Evolutionary conservation across 2,113 vertebrate species (phyloP), one percentile per base, ranked within the genome.

Genomic region (Mirza zaza): DNA sequence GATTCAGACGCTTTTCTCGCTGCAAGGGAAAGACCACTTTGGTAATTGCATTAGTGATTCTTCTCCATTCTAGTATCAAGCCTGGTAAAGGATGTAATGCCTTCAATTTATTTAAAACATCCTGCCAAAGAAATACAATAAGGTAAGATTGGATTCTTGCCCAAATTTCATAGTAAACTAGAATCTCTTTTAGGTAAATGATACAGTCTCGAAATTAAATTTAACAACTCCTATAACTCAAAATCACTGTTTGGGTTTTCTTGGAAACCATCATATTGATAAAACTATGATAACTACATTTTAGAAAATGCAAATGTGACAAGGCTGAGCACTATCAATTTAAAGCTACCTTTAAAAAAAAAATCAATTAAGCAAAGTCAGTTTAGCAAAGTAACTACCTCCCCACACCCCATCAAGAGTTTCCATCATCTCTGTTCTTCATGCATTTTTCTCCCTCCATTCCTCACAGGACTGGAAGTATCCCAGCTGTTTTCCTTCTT

Each of bases 1-100:
- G 94, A 97, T 99, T 99, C 93, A 99, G 97, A 63, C 85, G 91
- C 55, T 99, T 99, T 98, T 99, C 99, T 96, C 99, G 98, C 98
- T 99, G 99, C 82, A 99, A 98, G 9, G 99, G 99, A 98, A 99
- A 99, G 81, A 99, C 98, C 97, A 99, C 99, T 98, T 99, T 99
- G 75, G 99, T 99, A 98, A 99, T 98, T 79, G 99, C 99, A 2
- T 99, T 99, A 42, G 99, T 99, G 97, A 99, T 99, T 97, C 99
- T 99, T 97, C 99, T 99, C 99, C 99, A 99, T 94, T 99, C 99
- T 89, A 99, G 71, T 97, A 99, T 99, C 87, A 99, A 98, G 32
- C 99, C 99, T 29, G 99, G 99, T 97, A 99, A 98, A 0, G 99
- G 99, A 97, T 99, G 99, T 52, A 99, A 97, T 2, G 97, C 95